A percentile compares a stretch with the other conserved stretches of the same genome.
Conservation (phyloP, 35 echinoderm and acorn worm species). For the Strongylocentrotus purpuratus region DNA sequence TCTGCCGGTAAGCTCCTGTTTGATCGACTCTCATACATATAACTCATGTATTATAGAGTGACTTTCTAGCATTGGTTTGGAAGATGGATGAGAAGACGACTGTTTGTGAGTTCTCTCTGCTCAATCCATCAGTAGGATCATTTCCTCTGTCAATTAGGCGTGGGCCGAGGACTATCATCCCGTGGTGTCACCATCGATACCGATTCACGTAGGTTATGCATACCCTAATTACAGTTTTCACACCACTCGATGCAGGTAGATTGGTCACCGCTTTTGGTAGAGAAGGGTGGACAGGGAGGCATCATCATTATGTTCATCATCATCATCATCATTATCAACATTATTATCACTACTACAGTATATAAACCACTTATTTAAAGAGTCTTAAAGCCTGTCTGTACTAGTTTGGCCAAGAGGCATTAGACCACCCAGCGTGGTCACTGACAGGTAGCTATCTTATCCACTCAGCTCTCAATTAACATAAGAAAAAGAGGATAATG, state of each 20-base stretch:
- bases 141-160: conserved; percentile 16
- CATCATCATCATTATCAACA: too few relatives aligned
- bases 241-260: not conserved
- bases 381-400: too few relatives aligned
- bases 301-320: too few relatives aligned
- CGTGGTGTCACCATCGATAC: not conserved
- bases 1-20: too few relatives aligned
- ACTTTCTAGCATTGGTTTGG: not conserved
- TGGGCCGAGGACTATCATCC: not conserved
- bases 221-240: not conserved
- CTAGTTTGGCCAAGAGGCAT: too few relatives aligned
- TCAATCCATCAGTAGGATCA: not conserved
- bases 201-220: not conserved
- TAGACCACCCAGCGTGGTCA: too few relatives aligned
- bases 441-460: too few relatives aligned
- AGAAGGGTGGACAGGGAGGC: not conserved
- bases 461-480: too few relatives aligned
- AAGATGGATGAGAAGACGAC: not conserved
- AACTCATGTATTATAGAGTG: not conserved
- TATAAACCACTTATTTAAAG: too few relatives aligned
- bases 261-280: not conserved
- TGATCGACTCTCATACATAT: not conserved
- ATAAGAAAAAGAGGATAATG: too few relatives aligned
- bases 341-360: too few relatives aligned
- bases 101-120: not conserved